Evolutionary conservation across 37 sponge, comb jelly and placozoan species (phyloP).

Genomic region (Aplysina aerophoba): DNA sequence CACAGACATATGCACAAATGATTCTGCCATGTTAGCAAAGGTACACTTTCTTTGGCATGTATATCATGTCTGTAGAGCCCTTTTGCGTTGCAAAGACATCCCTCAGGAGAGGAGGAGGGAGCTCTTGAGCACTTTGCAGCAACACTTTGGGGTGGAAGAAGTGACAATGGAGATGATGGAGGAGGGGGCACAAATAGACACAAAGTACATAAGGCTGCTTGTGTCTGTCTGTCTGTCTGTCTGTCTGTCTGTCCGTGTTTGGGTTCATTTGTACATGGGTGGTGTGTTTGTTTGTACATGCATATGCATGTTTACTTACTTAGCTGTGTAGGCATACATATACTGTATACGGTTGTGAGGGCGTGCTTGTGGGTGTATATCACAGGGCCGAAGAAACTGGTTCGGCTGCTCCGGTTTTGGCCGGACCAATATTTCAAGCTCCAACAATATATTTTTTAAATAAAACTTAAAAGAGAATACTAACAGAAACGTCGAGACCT

Average conservation of each 20-base stretch:
- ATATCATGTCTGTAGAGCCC: constrained; percentile 54
- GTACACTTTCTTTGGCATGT: too few relatives aligned
- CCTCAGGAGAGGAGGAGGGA: constrained; percentile 44
- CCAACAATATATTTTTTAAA: too few relatives aligned
- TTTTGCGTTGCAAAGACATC: constrained; percentile 31
- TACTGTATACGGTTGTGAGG: background rate
- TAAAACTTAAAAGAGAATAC: too few relatives aligned
- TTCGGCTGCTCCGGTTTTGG: too few relatives aligned
- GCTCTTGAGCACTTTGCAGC: constrained; percentile 35
- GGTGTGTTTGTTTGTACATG: background rate
- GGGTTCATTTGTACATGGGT: background rate
- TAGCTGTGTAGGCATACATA: too few relatives aligned
- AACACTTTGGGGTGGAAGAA: constrained; percentile 46
- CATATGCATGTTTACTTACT: background rate
- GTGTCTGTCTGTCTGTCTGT: constrained; percentile 25
- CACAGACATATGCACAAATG: too few relatives aligned
- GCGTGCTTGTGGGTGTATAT: constrained; percentile 4
- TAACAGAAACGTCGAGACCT: too few relatives aligned
- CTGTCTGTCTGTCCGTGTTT: background rate
- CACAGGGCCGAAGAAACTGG: too few relatives aligned
- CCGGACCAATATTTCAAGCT: too few relatives aligned
- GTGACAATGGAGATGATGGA: constrained; percentile 51
- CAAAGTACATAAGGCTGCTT: constrained; percentile 38
- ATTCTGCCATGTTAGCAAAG: too few relatives aligned
- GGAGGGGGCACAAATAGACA: constrained; percentile 47